A percentile compares a stretch with the other conserved stretches of the same genome.
Conservation (phyloP, 2,888 invertebrate species). For the Rhamphomyia laevipes region DNA sequence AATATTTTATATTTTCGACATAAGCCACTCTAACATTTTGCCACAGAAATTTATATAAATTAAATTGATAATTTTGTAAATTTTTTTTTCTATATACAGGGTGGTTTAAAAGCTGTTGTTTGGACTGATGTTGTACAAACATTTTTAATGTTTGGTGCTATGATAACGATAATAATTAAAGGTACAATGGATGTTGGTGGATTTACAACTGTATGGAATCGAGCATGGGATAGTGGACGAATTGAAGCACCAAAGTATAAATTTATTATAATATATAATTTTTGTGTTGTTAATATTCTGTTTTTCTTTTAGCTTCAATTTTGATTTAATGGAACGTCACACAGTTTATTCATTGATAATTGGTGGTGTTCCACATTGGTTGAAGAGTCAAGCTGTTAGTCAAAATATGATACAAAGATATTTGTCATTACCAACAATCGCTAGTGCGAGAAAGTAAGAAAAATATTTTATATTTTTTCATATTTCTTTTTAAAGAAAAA, state of each 20-base stretch:
- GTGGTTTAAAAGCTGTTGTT: slow-evolving; percentile 54
- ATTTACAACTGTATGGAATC: slow-evolving; percentile 43
- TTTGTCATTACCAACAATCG: slow-evolving; percentile 53
- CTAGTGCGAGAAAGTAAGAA: slow-evolving; percentile 51
- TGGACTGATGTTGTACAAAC: slow-evolving; percentile 65
- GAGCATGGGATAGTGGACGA: slow-evolving; percentile 47
- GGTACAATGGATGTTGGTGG: slow-evolving; percentile 55
- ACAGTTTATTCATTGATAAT: slow-evolving; percentile 57
- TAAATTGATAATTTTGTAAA: too few relatives aligned
- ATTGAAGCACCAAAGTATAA: slow-evolving; percentile 49
- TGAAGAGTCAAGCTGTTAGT: slow-evolving; percentile 59
- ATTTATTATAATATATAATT: background rate
- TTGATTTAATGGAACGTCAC: slow-evolving; percentile 60
- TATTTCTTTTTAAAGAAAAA: too few relatives aligned
- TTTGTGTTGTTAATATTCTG: background rate
- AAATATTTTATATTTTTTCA: too few relatives aligned
- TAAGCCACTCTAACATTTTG: too few relatives aligned
- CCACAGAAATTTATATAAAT: too few relatives aligned
- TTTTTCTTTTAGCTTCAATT: slow-evolving; percentile 42
- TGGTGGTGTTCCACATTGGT: slow-evolving; percentile 61
- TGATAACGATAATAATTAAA: slow-evolving; percentile 51
- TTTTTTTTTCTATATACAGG: slow-evolving; percentile 34
- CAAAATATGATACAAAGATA: slow-evolving; percentile 73
- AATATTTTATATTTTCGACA: too few relatives aligned
- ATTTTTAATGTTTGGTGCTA: slow-evolving; percentile 54